A percentile compares a stretch with the other conserved stretches of the same genome.
Evolutionary conservation across 2,888 invertebrate genomes (phyloP).

Genomic region (Drosophila demipolita): DNA sequence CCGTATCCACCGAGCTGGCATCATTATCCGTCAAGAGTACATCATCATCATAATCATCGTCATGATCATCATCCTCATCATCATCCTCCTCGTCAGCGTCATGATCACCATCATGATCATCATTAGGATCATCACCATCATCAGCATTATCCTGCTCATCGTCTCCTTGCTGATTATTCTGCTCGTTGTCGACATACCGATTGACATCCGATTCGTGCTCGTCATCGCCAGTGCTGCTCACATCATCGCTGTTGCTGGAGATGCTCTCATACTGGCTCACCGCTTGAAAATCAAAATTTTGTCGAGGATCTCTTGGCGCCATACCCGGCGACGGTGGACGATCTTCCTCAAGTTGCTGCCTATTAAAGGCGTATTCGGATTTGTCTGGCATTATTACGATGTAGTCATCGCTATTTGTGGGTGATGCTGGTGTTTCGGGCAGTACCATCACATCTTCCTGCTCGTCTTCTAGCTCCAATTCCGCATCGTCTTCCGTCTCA

Average conservation of each 20-base stretch:
- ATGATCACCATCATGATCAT: background rate
- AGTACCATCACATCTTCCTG: conserved; percentile 21
- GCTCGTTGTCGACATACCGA: background rate
- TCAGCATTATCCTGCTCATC: background rate
- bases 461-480: background rate
- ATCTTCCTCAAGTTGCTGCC: background rate
- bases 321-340: conserved; percentile 15
- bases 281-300: conserved; percentile 13
- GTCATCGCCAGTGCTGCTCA: conserved; percentile 21
- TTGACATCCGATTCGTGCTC: background rate
- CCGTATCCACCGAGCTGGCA: conserved; percentile 30
- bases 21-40: conserved; percentile 42
- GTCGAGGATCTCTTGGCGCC: conserved; percentile 49
- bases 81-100: too few species aligned
- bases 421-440: conserved; percentile 62
- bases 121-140: background rate
- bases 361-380: background rate
- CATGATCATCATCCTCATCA: too few species aligned
- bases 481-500: background rate
- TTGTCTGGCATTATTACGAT: conserved; percentile 16
- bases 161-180: background rate
- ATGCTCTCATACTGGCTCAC: conserved; percentile 53
- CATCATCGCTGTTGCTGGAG: conserved; percentile 44
- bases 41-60: conserved; percentile 12
- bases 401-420: conserved; percentile 48